Conservation (phyloP, 2,113 vertebrate genomes). For the Amazona vittata region DNA sequence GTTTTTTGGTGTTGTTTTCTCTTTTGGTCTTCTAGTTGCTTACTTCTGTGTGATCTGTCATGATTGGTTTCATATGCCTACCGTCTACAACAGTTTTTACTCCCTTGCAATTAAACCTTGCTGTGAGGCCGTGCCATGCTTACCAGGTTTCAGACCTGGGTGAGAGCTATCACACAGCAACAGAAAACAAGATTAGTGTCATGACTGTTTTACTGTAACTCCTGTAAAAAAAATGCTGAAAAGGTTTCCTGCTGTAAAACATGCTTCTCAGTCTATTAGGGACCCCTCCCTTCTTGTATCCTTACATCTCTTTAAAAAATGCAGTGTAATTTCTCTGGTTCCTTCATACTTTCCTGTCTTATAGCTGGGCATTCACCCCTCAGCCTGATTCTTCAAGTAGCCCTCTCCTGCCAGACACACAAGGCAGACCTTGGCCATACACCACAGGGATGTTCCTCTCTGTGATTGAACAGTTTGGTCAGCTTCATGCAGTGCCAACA, state of each 20-base stretch:
- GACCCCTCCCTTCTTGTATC: background rate
- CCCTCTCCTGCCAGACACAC: background rate
- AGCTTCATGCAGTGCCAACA: fast-evolving
- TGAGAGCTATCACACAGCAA: background rate
- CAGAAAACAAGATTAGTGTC: background rate
- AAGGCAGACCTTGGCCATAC: background rate
- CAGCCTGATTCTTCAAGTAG: background rate
- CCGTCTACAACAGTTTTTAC: background rate
- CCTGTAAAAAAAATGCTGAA: background rate
- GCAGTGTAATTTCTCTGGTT: background rate
- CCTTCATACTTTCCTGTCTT: background rate
- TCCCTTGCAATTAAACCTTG: background rate
- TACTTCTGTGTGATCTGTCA: background rate
- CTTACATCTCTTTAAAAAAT: background rate
- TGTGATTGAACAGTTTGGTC: fast-evolving
- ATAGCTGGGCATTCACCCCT: background rate
- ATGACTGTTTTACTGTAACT: background rate
- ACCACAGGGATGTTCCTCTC: background rate
- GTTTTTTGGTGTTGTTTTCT: background rate
- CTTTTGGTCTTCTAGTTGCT: background rate
- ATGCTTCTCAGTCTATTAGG: background rate
- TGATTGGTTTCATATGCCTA: background rate
- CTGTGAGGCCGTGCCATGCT: background rate
- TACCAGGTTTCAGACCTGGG: background rate
- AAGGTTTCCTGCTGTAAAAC: background rate